Evolutionary conservation across 2,797 vertebrate genomes (phyloP).

Genomic region (Dicrostonyx torquatus): DNA sequence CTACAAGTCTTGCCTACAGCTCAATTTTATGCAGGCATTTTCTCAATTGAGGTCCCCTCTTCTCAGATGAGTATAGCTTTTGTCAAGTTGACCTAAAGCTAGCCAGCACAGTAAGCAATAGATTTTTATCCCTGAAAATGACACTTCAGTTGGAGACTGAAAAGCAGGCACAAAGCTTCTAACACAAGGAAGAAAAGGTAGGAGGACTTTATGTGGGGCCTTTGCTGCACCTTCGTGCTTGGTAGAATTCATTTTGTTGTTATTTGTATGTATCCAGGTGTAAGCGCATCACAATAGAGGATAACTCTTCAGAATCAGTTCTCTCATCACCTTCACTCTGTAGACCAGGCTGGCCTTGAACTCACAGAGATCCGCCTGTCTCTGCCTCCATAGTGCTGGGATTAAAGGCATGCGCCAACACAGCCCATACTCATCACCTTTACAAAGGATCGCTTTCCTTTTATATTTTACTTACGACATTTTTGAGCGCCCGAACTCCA

Average conservation of each 20-base stretch:
- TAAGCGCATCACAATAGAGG: not conserved
- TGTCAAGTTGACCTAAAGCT: not conserved
- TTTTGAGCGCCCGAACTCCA: not conserved
- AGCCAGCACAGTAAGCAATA: not conserved
- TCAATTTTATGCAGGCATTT: not conserved
- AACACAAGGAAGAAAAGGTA: not conserved
- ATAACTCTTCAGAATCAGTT: not conserved
- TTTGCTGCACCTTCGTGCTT: not conserved
- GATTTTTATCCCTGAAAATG: not conserved
- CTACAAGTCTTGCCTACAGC: not conserved
- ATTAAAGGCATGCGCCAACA: too few species aligned
- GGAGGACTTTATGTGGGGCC: not conserved
- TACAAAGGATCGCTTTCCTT: not conserved
- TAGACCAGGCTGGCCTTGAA: too few species aligned
- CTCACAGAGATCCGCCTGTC: too few species aligned
- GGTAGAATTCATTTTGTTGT: not conserved
- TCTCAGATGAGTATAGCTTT: not conserved
- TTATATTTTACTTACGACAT: constrained; percentile 37
- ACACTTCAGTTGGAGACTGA: not conserved
- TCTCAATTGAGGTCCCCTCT: not conserved
- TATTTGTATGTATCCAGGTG: not conserved
- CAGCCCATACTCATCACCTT: not conserved
- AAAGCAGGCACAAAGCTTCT: not conserved
- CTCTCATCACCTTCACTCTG: not conserved
- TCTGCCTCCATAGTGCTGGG: too few species aligned